These are phyloP conservation scores for Allophyes oxyacanthae DNA, from an alignment of 2,888 invertebrate species.

Conservation along the genomic window DNA sequence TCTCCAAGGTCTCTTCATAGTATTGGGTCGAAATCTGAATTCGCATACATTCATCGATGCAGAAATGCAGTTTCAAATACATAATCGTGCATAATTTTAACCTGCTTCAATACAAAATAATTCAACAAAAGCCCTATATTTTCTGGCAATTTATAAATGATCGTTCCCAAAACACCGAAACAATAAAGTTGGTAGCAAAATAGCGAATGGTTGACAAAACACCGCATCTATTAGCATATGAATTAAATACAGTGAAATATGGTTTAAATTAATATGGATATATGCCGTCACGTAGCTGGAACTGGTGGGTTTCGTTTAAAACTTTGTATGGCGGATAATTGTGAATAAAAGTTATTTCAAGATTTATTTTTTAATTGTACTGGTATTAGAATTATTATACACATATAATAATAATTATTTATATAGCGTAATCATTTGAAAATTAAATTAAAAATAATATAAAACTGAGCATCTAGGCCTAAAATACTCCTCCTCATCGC, in stretches of 20 bases:
- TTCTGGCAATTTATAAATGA: constrained; percentile 59
- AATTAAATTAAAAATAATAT: too few relatives aligned
- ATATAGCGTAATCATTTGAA: too few relatives aligned
- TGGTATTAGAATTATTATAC: too few relatives aligned
- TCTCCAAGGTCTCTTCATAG: too few relatives aligned
- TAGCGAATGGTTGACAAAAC: constrained; percentile 85
- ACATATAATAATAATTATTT: too few relatives aligned
- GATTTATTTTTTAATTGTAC: too few relatives aligned
- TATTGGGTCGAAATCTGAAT: too few relatives aligned
- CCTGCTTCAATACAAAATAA: constrained; percentile 20
- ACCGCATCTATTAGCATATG: constrained; percentile 93
- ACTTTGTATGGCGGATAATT: constrained; percentile 16
- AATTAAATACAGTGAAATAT: constrained; percentile 95
- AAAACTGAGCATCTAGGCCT: too few relatives aligned
- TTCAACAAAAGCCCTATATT: constrained; percentile 29
- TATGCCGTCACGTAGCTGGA: constrained; percentile 81
- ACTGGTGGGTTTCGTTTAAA: constrained; percentile 60
- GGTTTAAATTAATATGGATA: constrained; percentile 93
- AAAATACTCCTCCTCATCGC: too few relatives aligned
- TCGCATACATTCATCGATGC: neutral
- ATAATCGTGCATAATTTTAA: constrained; percentile 11
- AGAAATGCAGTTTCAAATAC: neutral
- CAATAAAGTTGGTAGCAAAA: constrained; percentile 68
- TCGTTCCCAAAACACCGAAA: constrained; percentile 58
- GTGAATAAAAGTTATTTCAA: too few relatives aligned